phyloP scores from a whole-genome alignment of 2,113 vertebrate genomes.

The Xyrauchen texanus region DNA sequence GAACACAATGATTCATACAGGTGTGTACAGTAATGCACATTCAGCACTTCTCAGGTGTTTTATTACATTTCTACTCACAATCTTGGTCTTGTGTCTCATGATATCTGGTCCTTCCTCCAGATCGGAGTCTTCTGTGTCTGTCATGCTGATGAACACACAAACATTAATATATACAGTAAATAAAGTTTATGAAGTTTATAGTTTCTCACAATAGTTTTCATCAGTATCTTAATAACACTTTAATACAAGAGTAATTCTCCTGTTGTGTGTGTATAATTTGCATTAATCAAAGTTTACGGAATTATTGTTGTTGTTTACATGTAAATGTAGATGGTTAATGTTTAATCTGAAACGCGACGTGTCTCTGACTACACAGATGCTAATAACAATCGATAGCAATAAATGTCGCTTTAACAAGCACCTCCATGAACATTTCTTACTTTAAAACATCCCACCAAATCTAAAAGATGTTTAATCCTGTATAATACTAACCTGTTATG shows the following conservation, averaged over 20 bases:
- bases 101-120: slow-evolving; percentile 63
- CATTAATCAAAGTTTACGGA: no score
- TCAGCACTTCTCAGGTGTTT: background rate
- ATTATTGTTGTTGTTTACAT: no score
- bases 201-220: no score
- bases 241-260: no score
- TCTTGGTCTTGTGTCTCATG: slow-evolving; percentile 29
- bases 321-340: no score
- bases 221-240: no score
- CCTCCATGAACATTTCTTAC: no score
- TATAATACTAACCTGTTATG: background rate
- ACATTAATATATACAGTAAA: background rate
- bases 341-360: background rate
- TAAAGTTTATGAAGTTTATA: no score
- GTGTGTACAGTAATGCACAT: background rate
- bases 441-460: background rate
- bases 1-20: background rate
- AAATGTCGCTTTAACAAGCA: background rate
- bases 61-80: background rate
- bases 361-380: background rate
- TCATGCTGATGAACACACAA: slow-evolving; percentile 54
- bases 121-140: slow-evolving; percentile 70
- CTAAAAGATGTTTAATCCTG: background rate
- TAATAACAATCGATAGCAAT: background rate
- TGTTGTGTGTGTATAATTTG: no score